Evolutionary conservation across 2,888 invertebrate genomes (phyloP).

Genomic region (Crepidodera aurea): DNA sequence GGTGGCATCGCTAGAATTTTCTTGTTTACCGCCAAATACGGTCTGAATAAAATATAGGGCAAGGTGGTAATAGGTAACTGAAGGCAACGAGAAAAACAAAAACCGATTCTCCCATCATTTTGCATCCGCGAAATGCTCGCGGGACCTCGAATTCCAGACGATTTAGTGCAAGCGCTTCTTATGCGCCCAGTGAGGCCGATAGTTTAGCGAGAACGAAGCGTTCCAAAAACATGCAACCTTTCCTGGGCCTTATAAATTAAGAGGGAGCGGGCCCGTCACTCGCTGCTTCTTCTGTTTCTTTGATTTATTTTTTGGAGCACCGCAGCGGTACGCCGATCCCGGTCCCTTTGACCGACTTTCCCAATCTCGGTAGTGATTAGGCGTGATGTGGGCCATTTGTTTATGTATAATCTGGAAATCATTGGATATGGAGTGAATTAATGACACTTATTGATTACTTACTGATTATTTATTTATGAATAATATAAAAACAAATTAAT

Average conservation of each 20-base stretch:
- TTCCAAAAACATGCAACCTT: slow-evolving; percentile 31
- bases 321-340: not conserved
- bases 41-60: not conserved
- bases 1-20: not conserved
- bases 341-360: slow-evolving; percentile 5
- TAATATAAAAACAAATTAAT: not conserved
- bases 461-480: slow-evolving; percentile 5
- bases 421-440: slow-evolving; percentile 17
- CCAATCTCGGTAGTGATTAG: slow-evolving; percentile 21
- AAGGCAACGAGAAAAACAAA: slow-evolving; percentile 3
- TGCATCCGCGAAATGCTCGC: slow-evolving; percentile 37
- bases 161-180: slow-evolving; percentile 55
- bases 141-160: slow-evolving; percentile 55
- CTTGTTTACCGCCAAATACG: not conserved
- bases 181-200: slow-evolving; percentile 56
- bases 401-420: slow-evolving; percentile 21
- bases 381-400: slow-evolving; percentile 20
- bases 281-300: slow-evolving; percentile 7
- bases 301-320: slow-evolving; percentile 13
- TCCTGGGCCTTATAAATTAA: slow-evolving; percentile 41
- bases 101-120: slow-evolving; percentile 21
- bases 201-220: slow-evolving; percentile 49
- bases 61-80: not conserved
- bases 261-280: slow-evolving; percentile 16
- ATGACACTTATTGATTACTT: slow-evolving; percentile 6